Evolutionary conservation across 2,888 invertebrate species (phyloP).

Genomic region (Athetis lepigone): DNA sequence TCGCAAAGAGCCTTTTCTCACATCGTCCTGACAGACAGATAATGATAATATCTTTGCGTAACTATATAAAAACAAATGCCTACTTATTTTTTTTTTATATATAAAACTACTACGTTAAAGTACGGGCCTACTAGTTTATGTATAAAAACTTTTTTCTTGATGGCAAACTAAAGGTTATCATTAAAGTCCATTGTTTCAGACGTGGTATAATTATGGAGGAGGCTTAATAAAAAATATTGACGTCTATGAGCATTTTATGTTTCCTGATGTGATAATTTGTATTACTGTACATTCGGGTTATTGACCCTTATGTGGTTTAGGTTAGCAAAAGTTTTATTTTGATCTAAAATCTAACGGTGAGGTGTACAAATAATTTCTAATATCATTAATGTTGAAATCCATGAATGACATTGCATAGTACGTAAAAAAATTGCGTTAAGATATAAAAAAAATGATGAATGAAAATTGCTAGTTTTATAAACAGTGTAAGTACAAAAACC

Average conservation of each 20-base stretch:
- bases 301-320: not conserved
- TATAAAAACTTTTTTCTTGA: not conserved
- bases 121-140: not conserved
- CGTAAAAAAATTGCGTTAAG: too few relatives aligned
- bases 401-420: too few relatives aligned
- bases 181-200: slow-evolving; percentile 18
- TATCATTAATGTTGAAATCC: too few relatives aligned
- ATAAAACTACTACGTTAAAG: slow-evolving; percentile 8
- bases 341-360: too few relatives aligned
- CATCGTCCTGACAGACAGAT: not conserved
- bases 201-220: not conserved
- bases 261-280: slow-evolving; percentile 1
- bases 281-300: slow-evolving; percentile 7
- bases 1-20: not conserved
- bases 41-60: not conserved
- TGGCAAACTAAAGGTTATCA: slow-evolving; percentile 20
- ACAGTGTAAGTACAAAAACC: too few relatives aligned
- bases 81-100: not conserved
- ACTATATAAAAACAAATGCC: not conserved
- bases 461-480: too few relatives aligned
- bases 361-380: too few relatives aligned
- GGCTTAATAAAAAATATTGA: not conserved
- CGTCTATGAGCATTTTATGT: not conserved
- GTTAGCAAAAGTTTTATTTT: slow-evolving; percentile 11
- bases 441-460: too few relatives aligned